Base-by-base conservation (phyloP, 2,888 invertebrate species). In the Hetaerina titia region DNA sequence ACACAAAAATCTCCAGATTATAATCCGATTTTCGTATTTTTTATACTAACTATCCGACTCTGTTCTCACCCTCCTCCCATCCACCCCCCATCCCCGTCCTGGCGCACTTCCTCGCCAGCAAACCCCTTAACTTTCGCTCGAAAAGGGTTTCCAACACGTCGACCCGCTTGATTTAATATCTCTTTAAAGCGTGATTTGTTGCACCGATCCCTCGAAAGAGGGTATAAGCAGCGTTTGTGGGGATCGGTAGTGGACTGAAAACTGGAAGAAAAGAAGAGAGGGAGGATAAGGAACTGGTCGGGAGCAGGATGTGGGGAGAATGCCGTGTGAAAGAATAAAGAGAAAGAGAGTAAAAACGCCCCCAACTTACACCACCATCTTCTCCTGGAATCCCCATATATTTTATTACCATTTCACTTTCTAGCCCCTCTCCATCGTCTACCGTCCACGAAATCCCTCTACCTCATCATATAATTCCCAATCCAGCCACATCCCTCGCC, bases 151-250 rank as follows among this genome's bases (percentile, higher is more conserved):
- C 92, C 31, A 74, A 19, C 92, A 31, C 56, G 92, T 92, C 92
- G n/a, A 45, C 69, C 74, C 56, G 45, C 92, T 92, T 92, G 92
- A 92, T 92, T 92, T 92, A 92, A 92, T 69, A 74, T 92, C 92
- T 92, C 69, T 92, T 92, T 92, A 92, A 56, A 45, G 92, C 69
- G 92, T 92, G 92, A 92, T 92, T 92, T 92, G 92, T 92, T 92
- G 69, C 69, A 92, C 92, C 92, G 69, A 92, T 92, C 92, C 69
- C 57, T 56, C 56, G 92, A 17, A 69, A 19, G 92, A 60, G 90
- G 56, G 92, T 15, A 69, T 56, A 9, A 56, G 81, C 31, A 15
- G 81, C 69, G n/a, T 2, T 81, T 13, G 13, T 31, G 1, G 13
- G 22, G 64, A 56, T 31, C 45, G 17, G 22, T 31, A 19, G 64